Percentiles rank a stretch among this genome's conserved stretches.
These are phyloP conservation scores for Enteromius afrohamiltoni DNA, from an alignment of 2,797 vertebrate genomes.

Conservation along the genomic window DNA sequence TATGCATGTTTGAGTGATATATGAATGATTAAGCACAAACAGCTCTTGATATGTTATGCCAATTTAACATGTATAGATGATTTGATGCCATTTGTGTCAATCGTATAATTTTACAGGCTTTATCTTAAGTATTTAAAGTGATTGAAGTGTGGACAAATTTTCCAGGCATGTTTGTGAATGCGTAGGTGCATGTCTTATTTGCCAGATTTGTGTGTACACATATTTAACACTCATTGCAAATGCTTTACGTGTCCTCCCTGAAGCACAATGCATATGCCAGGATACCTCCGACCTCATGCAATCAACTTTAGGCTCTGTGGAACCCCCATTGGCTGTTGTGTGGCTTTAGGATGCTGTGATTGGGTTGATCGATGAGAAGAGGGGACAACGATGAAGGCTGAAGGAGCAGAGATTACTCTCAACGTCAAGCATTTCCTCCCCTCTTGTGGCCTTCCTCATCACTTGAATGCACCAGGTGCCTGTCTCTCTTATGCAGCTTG, in stretches of 20 bases:
- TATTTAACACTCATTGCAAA: constrained; percentile 38
- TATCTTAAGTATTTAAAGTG: neutral
- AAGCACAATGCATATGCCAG: constrained; percentile 8
- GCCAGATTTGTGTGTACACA: constrained; percentile 11
- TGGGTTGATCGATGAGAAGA: constrained; percentile 46
- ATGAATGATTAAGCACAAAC: neutral
- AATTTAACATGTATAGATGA: neutral
- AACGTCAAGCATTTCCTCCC: constrained; percentile 40
- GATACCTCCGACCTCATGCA: constrained; percentile 27
- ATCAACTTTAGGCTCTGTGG: constrained; percentile 25
- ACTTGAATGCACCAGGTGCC: constrained; percentile 37
- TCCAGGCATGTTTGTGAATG: neutral
- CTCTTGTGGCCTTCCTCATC: constrained; percentile 40
- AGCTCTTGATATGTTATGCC: neutral
- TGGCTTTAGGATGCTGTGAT: constrained; percentile 38
- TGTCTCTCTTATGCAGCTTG: constrained; percentile 46
- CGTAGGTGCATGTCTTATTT: constrained; percentile 10
- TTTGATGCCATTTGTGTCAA: neutral
- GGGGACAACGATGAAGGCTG: constrained; percentile 40
- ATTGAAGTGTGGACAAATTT: constrained; percentile 27
- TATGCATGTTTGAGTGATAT: neutral
- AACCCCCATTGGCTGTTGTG: constrained; percentile 23
- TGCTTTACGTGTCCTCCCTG: constrained; percentile 16
- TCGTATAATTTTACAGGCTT: neutral
- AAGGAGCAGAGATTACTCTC: constrained; percentile 27